Base-by-base conservation (phyloP, 2,888 invertebrate species). In the Parapristionchus giblindavisi region DNA sequence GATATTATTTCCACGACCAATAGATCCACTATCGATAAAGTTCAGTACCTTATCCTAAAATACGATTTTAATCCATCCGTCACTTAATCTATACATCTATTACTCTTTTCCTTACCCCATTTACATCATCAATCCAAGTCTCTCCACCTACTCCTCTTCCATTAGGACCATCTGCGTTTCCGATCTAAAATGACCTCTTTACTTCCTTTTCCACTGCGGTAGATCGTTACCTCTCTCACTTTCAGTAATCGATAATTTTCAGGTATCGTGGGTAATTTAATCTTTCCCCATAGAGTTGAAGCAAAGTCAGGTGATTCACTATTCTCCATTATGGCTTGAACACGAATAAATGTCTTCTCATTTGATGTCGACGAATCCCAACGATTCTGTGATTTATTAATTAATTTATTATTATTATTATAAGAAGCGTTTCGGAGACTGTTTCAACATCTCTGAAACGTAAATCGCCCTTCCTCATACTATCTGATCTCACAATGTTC, bases 281-380 rank as follows among this genome's bases (percentile, higher is more conserved):
- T 54, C 27, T 38, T 52, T 52, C 70, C 70, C 70, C 70, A 70
- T n/a, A 70, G 24, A 6, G 70, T 54, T 21, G 70, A 70, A 14
- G 70, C 70, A 32, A 43, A 70, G 29, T 70, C 70, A 29, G 70
- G 70, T 17, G 70, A 70, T 17, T 70, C 70, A 17, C 29, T 52
- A 27, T 36, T 38, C 21, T 52, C 29, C 70, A 70, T 70, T 1
- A 54, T 54, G 4, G 70, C 54, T 6, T 43, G 40, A 6, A 70
- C 70, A 14, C 70, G 70, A 27, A 70, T 70, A 38, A 54, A 54
- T 1, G 52, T 38, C 36, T 54, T 70, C 38, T 40, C 70, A 5
- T 27, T 24, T 14, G 70, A 27, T 1, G 54, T 27, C 0, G 70
- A 52, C 14, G 70, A 36, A n/a, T 70, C 70, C 70, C 70, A 70